Evolutionary conservation across 2,113 vertebrate genomes (phyloP), one percentile per base, ranked within the genome.

Genomic region (Semicossyphus pulcher): DNA sequence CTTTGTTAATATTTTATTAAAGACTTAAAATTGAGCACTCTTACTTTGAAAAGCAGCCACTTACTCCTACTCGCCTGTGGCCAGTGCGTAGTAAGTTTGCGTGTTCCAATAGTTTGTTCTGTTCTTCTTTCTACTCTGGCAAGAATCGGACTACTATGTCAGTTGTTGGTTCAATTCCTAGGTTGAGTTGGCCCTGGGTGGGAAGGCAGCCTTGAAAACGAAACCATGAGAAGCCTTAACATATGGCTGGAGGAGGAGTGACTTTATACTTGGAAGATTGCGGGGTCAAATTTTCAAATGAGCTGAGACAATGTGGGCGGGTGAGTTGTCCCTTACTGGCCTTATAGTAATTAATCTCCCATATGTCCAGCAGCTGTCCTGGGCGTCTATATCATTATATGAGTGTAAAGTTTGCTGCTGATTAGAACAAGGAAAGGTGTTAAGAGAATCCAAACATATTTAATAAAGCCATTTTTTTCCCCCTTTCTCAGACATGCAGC

Each of bases 221-320:
- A n/a, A n/a, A n/a, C n/a, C n/a, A n/a, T n/a, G n/a, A n/a, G n/a
- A n/a, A n/a, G 18, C 41, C 18, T 44, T 8, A 44, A n/a, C 7
- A 7, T n/a, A n/a, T 16, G 41, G 9, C 8, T n/a, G 7, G 6
- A 9, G 41, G 60, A 73, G 36, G 16, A 52, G 56, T 34, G 16
- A n/a, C n/a, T n/a, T 69, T 2, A 37, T 20, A 10, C 54, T 42
- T 76, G 26, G 9, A 64, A n/a, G 26, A 31, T 42, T 51, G n/a
- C 23, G 28, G 39, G 37, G 25, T 71, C 54, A 64, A 45, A 75
- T 16, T 20, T n/a, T 62, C 31, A 59, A 62, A 73, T 52, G 41
- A 49, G 31, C 48, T 37, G n/a, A 8, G 47, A 59, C 58, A 63
- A 12, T 51, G 64, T 58, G 45, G 59, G 63, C 11, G 12, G 32